Evolutionary conservation across 2,797 vertebrate species (phyloP), one percentile per base, ranked within the genome.

Genomic region (Chelon labrosus): DNA sequence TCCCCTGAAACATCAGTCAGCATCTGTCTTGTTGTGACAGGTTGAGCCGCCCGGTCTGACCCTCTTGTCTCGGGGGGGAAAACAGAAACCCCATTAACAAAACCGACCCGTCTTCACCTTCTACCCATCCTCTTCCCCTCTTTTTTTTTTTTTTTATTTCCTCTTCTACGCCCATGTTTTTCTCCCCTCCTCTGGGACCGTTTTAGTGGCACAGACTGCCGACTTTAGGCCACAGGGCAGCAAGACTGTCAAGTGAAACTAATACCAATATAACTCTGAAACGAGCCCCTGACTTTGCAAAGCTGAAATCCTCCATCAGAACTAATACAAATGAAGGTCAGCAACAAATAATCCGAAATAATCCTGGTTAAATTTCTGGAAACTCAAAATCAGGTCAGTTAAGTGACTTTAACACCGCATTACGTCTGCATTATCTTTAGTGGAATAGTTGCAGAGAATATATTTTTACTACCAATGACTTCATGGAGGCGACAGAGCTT

Each of bases 21-120:
- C 61, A 56, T 80, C 74, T 75, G 9, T 67, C 75, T 57, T 0
- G 51, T 12, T 0, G 38, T 49, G 73, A 80, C 78, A 73, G 65
- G 22, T 72, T n/a, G 70, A 67, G 56, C 49, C 67, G 61, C 55
- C 47, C 1, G 5, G 20, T 27, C 39, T 57, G 69, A 83, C 66
- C 67, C 52, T 37, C n/a, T 31, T 1, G 57, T 68, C 71, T 62
- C 65, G 10, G 25, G 53, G 54, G 53, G 54, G 71, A 56, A 44
- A 74, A 82, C 69, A 71, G 49, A 58, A 37, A 39, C 51, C 22
- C 31, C 52, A 75, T 80, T 84, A 64, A 75, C 46, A 80, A 76
- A 75, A 58, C 37, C 0, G 3, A 42, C 75, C 56, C 7, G 65
- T 53, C 57, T 51, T 13, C 66, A 44, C 13, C 38, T 5, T 0